Evolutionary conservation across 2,888 invertebrate species (phyloP), one percentile per base, ranked within the genome.

Genomic region (Endomychus coccineus): DNA sequence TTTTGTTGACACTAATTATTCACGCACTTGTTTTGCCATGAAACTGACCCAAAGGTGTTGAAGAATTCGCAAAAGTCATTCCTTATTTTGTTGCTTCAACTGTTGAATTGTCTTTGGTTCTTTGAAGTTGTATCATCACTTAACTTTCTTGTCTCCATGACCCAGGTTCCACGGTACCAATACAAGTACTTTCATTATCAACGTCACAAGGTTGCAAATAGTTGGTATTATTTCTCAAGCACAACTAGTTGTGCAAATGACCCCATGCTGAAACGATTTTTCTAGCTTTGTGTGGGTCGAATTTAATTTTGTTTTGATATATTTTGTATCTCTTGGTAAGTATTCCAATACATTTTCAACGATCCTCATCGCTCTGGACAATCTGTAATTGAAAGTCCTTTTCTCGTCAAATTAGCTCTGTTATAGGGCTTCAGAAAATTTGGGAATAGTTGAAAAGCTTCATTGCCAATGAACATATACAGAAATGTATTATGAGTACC

Each of bases 381-480:
- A 24, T 36, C 45, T 36, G 12, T 36, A 42, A 25, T 45, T 41
- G 23, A 39, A 43, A 35, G 40, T 40, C 21, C 32, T 36, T 43
- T 35, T 45, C 15, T 43, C 39, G 3, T 15, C 32, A 45, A 25
- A 16, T 3, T 28, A 27, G 34, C 30, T 39, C 37, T 27, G 16
- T 42, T 44, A 34, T 48, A 50, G 28, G 49, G 45, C 33, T 46
- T 43, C 37, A 44, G 36, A 12, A 47, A 43, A 24, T 49, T 21
- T 5, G 29, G 36, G 9, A 36, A 31, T 15, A 49, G 34, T 22
- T 39, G 43, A 34, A 51, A 51, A 14, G 45, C 49, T 39, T 45
- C 44, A 37, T 51, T 50, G 3, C 42, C 51, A 13, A 50, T 35
- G 25, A 52, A 36, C 29, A 50, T 42, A 27, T 38, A 30, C 31